Conservation (phyloP, 2,113 vertebrate species). For the Thalassarche chlororhynchos region DNA sequence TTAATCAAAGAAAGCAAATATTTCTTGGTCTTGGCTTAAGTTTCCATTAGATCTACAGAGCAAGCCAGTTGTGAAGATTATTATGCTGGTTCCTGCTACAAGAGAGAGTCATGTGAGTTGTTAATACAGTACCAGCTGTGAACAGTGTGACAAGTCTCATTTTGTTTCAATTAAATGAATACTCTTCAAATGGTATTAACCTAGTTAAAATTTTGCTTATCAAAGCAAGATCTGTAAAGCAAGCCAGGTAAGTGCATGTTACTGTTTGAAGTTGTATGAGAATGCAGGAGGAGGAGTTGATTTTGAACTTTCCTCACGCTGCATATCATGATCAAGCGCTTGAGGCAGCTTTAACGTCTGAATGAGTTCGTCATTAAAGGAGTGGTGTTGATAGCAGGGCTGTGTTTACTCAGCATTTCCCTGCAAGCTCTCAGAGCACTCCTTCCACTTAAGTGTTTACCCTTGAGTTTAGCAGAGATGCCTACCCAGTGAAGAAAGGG, state of each 20-base stretch:
- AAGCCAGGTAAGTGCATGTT: constrained; percentile 26
- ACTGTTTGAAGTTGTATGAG: constrained; percentile 13
- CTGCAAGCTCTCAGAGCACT: not conserved
- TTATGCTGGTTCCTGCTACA: not conserved
- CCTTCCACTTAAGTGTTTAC: not conserved
- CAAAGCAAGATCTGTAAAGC: constrained; percentile 48
- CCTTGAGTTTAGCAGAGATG: not conserved
- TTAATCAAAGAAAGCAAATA: not conserved
- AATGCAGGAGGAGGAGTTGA: constrained; percentile 18
- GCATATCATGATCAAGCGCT: constrained; percentile 2
- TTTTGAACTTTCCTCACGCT: constrained; percentile 13
- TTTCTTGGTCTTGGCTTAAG: not conserved
- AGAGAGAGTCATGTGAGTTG: not conserved
- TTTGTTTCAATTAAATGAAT: constrained; percentile 13
- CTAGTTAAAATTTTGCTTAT: constrained; percentile 45
- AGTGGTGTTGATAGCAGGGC: not conserved
- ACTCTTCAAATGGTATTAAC: constrained; percentile 19
- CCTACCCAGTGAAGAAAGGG: not conserved
- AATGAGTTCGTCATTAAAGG: constrained; percentile 16
- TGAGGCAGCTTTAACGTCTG: constrained; percentile 36
- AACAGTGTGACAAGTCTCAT: not conserved
- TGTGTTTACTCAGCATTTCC: constrained; percentile 44
- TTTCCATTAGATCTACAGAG: not conserved
- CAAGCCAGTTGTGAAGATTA: not conserved
- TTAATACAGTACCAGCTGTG: not conserved